These are phyloP conservation scores for Dyspetes luteomarginatus DNA, from an alignment of 2,888 invertebrate species.

Conservation along the genomic window DNA sequence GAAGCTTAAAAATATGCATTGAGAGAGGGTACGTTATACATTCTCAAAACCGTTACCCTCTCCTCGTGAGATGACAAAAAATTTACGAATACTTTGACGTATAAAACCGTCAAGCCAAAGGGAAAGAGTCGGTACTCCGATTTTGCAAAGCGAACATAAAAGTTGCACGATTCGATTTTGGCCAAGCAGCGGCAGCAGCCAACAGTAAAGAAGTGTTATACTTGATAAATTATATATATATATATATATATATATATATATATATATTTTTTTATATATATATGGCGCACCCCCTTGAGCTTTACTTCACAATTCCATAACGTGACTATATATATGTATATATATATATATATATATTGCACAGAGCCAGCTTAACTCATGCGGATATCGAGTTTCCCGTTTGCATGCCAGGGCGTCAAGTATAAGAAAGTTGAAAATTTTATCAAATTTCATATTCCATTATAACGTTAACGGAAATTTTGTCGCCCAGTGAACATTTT, in stretches of 20 bases:
- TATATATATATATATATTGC: too few species aligned
- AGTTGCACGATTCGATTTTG: slow-evolving; percentile 42
- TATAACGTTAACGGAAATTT: neutral
- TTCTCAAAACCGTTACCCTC: neutral
- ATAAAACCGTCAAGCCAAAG: slow-evolving; percentile 13
- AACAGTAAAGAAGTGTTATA: neutral
- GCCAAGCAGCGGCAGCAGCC: neutral
- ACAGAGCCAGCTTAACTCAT: too few species aligned
- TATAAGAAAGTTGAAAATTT: slow-evolving; percentile 20
- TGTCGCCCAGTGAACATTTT: too few species aligned
- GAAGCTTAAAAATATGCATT: neutral
- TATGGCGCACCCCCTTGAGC: slow-evolving; percentile 2
- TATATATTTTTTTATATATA: slow-evolving; percentile 3
- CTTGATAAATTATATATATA: neutral
- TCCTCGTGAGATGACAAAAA: neutral
- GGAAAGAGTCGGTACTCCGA: slow-evolving; percentile 1
- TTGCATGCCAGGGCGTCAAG: slow-evolving; percentile 20
- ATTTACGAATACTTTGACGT: slow-evolving; percentile 24
- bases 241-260: neutral
- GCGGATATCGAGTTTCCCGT: too few species aligned
- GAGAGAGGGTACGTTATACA: neutral
- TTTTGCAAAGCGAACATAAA: slow-evolving; percentile 26
- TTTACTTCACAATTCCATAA: neutral
- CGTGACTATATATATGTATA: neutral
- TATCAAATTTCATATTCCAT: neutral